These are phyloP conservation scores for Strigamia crassipes DNA, from an alignment of 2,888 invertebrate genomes.

Conservation along the genomic window DNA sequence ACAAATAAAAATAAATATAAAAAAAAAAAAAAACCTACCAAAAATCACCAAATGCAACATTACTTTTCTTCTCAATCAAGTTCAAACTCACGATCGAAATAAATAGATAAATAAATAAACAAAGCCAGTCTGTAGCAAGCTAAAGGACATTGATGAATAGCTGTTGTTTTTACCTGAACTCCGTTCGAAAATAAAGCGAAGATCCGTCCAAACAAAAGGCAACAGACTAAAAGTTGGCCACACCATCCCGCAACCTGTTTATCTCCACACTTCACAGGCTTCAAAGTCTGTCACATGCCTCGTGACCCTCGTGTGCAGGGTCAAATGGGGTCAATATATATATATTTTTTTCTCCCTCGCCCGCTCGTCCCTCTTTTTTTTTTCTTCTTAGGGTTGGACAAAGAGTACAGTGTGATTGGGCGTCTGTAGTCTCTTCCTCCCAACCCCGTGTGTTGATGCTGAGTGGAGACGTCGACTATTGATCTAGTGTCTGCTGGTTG, in stretches of 20 bases:
- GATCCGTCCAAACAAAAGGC: background rate
- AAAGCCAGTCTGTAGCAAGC: background rate
- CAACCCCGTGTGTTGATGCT: conserved; percentile 25
- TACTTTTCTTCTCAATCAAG: background rate
- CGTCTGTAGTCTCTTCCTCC: conserved; percentile 26
- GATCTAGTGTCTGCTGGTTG: conserved; percentile 30
- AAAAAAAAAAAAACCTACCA: no score
- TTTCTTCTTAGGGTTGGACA: conserved; percentile 21
- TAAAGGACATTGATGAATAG: background rate
- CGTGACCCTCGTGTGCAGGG: conserved; percentile 15
- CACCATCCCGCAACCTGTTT: background rate
- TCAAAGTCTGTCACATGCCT: conserved; percentile 22
- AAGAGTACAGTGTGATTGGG: conserved; percentile 22
- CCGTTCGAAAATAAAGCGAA: background rate
- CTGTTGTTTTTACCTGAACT: background rate
- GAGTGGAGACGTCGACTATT: conserved; percentile 34
- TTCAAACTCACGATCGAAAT: background rate
- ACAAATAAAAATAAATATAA: no score
- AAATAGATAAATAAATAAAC: background rate
- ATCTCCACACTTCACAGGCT: background rate
- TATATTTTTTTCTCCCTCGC: background rate
- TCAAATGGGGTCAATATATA: conserved; percentile 15
- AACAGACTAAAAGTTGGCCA: background rate
- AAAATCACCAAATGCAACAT: background rate
- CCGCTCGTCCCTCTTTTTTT: background rate